Evolutionary conservation across 2,113 vertebrate genomes (phyloP).

Genomic region (Amphilophus citrinellus): DNA sequence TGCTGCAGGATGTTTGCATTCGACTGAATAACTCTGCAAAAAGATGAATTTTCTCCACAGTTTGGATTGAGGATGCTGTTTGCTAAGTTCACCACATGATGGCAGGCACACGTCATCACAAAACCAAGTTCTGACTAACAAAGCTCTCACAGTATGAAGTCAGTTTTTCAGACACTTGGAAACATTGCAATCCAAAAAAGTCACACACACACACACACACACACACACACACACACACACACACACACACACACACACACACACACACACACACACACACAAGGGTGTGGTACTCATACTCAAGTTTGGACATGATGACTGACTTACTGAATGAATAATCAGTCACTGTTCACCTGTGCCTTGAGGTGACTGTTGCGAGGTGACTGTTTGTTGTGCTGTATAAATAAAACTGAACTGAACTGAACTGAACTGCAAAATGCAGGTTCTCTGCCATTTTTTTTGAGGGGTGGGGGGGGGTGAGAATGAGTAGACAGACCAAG

Average conservation of each 20-base stretch:
- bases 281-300: not conserved
- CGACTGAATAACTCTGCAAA: not conserved
- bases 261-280: too few species aligned
- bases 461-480: not conserved
- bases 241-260: too few species aligned
- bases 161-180: slow-evolving; percentile 2
- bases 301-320: not conserved
- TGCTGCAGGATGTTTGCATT: not conserved
- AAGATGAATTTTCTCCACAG: not conserved
- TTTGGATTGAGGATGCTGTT: not conserved
- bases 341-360: not conserved
- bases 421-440: not conserved
- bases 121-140: not conserved
- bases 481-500: not conserved
- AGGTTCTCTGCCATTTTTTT: not conserved
- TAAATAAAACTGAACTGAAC: too few species aligned
- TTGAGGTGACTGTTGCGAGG: too few species aligned
- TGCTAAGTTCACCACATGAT: slow-evolving; percentile 46
- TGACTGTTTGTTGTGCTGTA: too few species aligned
- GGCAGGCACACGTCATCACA: slow-evolving; percentile 52
- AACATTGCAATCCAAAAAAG: slow-evolving; percentile 1
- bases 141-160: not conserved
- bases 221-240: not conserved
- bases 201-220: too few species aligned
- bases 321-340: not conserved